Conservation (phyloP, 1,140 invertebrate species). For the Bombus waltoni region DNA sequence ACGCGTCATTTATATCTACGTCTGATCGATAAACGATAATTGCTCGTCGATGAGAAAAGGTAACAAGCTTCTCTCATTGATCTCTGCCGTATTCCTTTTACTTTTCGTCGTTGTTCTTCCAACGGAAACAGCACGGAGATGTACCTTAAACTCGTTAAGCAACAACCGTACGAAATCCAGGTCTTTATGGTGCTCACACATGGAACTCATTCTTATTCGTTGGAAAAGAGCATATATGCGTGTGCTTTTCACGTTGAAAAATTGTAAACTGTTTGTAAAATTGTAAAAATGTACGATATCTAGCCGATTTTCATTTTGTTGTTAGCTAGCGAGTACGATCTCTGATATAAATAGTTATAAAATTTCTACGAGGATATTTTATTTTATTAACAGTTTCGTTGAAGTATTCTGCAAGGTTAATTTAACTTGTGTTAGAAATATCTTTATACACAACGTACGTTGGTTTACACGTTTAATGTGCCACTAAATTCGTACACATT, state of each 20-base stretch:
- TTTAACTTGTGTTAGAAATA: no score
- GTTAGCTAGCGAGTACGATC: neutral
- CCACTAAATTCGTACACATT: neutral
- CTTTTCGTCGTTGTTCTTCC: no score
- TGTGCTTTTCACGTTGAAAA: neutral
- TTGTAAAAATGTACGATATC: neutral
- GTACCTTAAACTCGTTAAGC: neutral
- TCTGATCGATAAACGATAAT: constrained; percentile 39
- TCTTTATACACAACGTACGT: neutral
- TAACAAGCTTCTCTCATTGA: neutral
- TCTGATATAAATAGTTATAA: neutral
- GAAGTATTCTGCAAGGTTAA: neutral
- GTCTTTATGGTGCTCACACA: neutral
- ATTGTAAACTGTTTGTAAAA: neutral
- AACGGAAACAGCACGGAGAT: no score
- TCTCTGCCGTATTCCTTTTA: neutral
- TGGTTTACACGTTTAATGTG: neutral
- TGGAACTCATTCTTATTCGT: neutral
- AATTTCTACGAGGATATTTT: neutral
- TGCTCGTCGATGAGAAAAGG: neutral
- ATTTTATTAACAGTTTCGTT: neutral
- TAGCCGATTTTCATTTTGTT: neutral
- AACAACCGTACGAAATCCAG: neutral
- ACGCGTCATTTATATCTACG: constrained; percentile 28
- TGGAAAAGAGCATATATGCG: neutral